These are phyloP conservation scores for Ferdinandea cuprea DNA, from an alignment of 2,888 invertebrate genomes.

Conservation along the genomic window DNA sequence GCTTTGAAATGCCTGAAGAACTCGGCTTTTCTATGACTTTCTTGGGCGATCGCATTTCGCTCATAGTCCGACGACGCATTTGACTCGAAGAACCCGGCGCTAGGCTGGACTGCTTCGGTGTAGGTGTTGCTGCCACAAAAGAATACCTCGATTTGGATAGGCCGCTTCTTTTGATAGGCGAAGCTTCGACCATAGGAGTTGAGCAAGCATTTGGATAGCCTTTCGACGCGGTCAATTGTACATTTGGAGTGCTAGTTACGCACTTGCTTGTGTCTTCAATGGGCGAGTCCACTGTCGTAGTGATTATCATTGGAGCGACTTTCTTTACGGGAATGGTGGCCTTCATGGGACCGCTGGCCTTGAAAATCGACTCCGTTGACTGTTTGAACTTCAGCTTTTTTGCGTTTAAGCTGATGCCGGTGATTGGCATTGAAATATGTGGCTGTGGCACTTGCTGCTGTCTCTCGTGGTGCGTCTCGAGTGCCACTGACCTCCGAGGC, in stretches of 20 bases:
- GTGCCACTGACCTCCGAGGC: constrained; percentile 45
- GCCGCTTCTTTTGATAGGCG: constrained; percentile 71
- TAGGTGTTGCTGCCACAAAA: constrained; percentile 76
- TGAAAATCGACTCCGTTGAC: constrained; percentile 75
- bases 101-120: constrained; percentile 59
- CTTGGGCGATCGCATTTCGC: constrained; percentile 61
- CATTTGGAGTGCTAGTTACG: constrained; percentile 75
- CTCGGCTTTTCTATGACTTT: constrained; percentile 47
- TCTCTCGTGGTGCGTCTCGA: constrained; percentile 75
- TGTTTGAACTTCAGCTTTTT: constrained; percentile 75
- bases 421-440: constrained; percentile 56
- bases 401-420: constrained; percentile 71
- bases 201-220: constrained; percentile 77
- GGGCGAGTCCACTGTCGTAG: constrained; percentile 72
- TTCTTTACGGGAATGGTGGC: constrained; percentile 78
- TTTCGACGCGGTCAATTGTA: constrained; percentile 30
- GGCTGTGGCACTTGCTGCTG: constrained; percentile 40
- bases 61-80: constrained; percentile 54
- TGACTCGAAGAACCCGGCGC: constrained; percentile 54
- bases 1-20: constrained; percentile 56
- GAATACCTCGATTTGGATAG: constrained; percentile 75
- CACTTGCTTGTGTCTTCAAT: constrained; percentile 41
- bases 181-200: constrained; percentile 73
- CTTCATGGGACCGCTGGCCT: constrained; percentile 76
- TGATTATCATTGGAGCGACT: constrained; percentile 76